phyloP scores from a whole-genome alignment of 2,113 vertebrate genomes.

The Bujurquina vittata region DNA sequence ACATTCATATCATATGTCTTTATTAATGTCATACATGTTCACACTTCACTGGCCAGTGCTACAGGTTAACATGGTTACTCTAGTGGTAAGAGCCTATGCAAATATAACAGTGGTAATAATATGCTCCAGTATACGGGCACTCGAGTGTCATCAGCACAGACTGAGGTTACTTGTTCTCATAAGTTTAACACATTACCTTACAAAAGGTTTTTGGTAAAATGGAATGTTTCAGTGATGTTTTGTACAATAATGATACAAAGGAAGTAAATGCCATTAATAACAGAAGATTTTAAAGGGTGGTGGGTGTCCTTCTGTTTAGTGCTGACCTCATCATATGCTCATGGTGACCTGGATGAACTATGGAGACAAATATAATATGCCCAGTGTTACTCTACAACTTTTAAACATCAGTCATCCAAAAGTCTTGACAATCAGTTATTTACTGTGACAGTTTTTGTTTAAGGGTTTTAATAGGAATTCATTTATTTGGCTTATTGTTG shows the following conservation, averaged over 20 bases:
- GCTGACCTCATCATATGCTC: slow-evolving; percentile 64
- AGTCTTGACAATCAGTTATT: background rate
- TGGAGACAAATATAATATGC: background rate
- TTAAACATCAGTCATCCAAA: background rate
- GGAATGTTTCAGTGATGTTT: slow-evolving; percentile 25
- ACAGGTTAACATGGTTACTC: fast-evolving
- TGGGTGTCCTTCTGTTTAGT: background rate
- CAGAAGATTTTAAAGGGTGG: background rate
- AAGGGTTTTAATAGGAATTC: background rate
- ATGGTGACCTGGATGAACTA: slow-evolving; percentile 82
- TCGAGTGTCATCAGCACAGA: background rate
- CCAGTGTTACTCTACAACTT: background rate
- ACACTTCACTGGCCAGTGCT: background rate
- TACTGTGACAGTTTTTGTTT: background rate
- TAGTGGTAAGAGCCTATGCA: background rate
- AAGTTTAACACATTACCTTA: background rate
- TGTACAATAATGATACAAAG: background rate
- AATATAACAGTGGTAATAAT: background rate
- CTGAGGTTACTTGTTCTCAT: background rate
- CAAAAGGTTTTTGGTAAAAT: background rate
- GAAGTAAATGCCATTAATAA: background rate
- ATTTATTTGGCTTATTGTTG: fast-evolving
- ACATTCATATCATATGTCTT: background rate
- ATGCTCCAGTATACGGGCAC: background rate
- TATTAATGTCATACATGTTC: background rate